phyloP scores from a whole-genome alignment of 2,113 vertebrate species.

The Empidonax alnorum region DNA sequence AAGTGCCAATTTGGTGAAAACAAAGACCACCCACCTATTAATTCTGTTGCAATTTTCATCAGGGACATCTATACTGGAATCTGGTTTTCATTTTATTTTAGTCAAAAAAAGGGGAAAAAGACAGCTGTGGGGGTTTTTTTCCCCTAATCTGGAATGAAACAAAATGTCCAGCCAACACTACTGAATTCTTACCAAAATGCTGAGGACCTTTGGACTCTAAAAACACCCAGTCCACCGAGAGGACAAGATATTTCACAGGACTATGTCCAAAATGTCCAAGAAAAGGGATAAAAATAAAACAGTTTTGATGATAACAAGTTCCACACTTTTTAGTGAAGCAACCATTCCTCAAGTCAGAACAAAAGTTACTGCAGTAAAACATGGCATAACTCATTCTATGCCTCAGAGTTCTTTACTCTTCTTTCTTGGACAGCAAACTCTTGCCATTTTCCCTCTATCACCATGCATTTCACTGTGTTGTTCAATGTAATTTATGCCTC shows the following conservation, averaged over 20 bases:
- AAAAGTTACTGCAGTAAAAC: background rate
- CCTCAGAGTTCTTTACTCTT: background rate
- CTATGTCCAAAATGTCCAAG: background rate
- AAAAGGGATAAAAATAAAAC: conserved; percentile 25
- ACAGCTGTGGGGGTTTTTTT: background rate
- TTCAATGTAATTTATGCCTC: background rate
- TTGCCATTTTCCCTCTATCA: background rate
- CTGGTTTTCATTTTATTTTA: background rate
- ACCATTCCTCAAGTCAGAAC: background rate
- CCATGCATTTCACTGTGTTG: background rate
- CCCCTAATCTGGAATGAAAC: conserved; percentile 17
- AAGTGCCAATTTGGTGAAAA: background rate
- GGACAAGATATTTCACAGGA: background rate
- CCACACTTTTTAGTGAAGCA: background rate
- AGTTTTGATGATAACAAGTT: background rate
- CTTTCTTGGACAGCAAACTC: background rate
- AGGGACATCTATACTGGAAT: background rate
- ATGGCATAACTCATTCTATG: background rate
- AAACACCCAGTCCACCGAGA: background rate
- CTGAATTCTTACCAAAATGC: conserved; percentile 14
- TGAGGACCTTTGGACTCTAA: conserved; percentile 2
- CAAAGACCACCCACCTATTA: background rate
- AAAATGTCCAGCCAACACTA: conserved; percentile 48
- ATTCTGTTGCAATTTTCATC: background rate
- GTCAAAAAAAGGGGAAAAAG: background rate